phyloP scores from a whole-genome alignment of 2,797 vertebrate genomes.

The Notamacropus eugenii region DNA sequence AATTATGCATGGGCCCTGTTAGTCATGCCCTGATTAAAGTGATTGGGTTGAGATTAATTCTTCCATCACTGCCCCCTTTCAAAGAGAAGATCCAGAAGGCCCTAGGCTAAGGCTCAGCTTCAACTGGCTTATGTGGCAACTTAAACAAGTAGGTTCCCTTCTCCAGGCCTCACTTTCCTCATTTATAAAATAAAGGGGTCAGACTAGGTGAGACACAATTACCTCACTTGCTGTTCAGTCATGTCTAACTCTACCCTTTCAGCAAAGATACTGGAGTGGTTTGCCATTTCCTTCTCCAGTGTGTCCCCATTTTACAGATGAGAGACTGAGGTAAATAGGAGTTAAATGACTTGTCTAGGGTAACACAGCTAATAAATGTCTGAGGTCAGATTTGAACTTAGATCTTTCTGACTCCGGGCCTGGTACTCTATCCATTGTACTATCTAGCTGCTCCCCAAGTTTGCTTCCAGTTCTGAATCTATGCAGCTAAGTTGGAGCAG shows the following conservation, averaged over 20 bases:
- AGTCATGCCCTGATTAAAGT: constrained; percentile 77
- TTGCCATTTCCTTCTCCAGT: neutral
- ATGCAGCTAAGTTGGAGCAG: neutral
- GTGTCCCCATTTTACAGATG: neutral
- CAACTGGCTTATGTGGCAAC: accelerated
- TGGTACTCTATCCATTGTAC: neutral
- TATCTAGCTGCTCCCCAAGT: neutral
- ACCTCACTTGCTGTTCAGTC: neutral
- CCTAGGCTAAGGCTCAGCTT: neutral
- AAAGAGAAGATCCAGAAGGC: neutral
- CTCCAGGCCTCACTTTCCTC: neutral
- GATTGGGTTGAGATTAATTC: constrained; percentile 67
- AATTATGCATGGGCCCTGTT: constrained; percentile 66
- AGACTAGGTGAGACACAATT: neutral
- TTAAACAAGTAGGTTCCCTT: neutral
- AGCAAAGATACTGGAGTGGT: neutral
- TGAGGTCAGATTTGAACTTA: neutral
- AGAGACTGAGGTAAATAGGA: neutral
- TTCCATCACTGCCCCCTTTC: neutral
- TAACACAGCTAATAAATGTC: neutral
- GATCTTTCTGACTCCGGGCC: neutral
- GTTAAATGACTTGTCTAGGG: neutral
- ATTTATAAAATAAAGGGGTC: neutral
- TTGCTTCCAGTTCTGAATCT: neutral
- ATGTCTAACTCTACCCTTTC: neutral